Conservation (phyloP, 2,797 vertebrate species). For the Sebastiscus albofasciatus region DNA sequence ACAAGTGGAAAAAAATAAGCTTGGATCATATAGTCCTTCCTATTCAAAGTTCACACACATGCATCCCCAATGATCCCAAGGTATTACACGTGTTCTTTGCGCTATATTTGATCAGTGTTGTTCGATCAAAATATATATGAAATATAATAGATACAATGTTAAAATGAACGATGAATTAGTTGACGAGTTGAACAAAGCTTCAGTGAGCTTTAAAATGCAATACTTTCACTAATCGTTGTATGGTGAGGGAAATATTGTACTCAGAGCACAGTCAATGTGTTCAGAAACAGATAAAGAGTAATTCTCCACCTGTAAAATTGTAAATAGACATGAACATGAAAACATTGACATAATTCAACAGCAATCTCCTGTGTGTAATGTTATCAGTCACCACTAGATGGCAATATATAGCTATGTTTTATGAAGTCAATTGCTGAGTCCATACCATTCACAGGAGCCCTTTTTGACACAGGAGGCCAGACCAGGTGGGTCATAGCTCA, state of each 20-base stretch:
- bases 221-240: background rate
- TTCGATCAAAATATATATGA: background rate
- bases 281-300: background rate
- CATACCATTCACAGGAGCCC: background rate
- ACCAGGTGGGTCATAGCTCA: background rate
- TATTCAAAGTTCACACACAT: background rate
- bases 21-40: background rate
- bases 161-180: background rate
- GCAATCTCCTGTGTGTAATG: background rate
- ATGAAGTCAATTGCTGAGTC: background rate
- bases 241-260: background rate
- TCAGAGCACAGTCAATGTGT: background rate
- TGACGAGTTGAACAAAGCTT: background rate
- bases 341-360: background rate
- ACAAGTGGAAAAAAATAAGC: background rate
- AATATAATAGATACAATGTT: background rate
- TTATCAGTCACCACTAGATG: constrained; percentile 44
- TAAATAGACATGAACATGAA: background rate
- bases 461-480: background rate
- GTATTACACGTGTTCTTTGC: background rate
- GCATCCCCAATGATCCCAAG: background rate
- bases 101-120: background rate
- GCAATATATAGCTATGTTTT: constrained; percentile 16
- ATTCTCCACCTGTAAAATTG: no score
- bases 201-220: background rate